Evolutionary conservation across 2,888 invertebrate genomes (phyloP), one percentile per base, ranked within the genome.

Genomic region (Horisme vitalbata): DNA sequence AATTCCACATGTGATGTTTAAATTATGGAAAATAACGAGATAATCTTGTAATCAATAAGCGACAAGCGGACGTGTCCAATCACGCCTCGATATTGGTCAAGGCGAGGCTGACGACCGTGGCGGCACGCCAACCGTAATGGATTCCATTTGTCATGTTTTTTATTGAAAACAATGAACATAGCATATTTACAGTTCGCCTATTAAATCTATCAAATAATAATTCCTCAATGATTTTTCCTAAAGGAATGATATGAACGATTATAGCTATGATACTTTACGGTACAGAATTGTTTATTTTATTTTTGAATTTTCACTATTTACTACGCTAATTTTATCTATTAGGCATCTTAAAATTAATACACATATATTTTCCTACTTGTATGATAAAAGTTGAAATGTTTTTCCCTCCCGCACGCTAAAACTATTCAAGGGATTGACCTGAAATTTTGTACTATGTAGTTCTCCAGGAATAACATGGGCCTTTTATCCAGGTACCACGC

Each of bases 21-120:
- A 57, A 56, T 65, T 68, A 70, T 63, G 66, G 63, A 63, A 68
- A 71, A 65, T 59, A 65, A 63, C 60, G 56, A 51, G 56, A 57
- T 71, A 65, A 73, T 69, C 62, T 66, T 59, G 66, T 69, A 76
- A 79, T 80, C 74, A 69, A 70, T 73, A 79, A 77, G 72, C 73
- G 70, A 62, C 59, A 66, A 63, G 65, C 70, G 68, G 75, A 75
- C 75, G 76, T 75, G 75, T 76, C 72, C 62, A 63, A 66, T 69
- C 69, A 65, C 65, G 73, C 63, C 68, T 70, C 69, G 71, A 87
- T 79, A 68, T 84, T 85, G 87, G 87, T 87, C 87, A 87, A 87
- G 87, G 87, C 79, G 69, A 83, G 76, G 76, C 76, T 73, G 71
- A 65, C 75, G 83, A 79, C 80, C 83, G 79, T 85, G 86, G 83